Conservation (phyloP, 1,140 invertebrate genomes). For the Drosophila kurseongensis region DNA sequence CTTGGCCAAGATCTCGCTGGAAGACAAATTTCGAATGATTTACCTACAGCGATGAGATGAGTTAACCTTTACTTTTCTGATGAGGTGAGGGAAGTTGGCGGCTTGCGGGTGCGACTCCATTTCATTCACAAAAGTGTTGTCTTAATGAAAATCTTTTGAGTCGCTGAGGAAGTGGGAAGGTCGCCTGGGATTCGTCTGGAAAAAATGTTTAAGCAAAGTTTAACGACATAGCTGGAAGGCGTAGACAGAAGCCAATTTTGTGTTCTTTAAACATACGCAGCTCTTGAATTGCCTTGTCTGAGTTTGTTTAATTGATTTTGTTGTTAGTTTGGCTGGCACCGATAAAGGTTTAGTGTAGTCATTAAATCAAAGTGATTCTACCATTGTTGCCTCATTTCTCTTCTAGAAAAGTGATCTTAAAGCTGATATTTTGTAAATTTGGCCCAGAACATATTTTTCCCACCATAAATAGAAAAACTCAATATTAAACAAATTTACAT, state of each 20-base stretch:
- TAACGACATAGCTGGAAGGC: constrained; percentile 44
- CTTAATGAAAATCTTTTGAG: constrained; percentile 58
- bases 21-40: constrained; percentile 65
- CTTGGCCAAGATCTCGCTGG: constrained; percentile 52
- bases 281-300: constrained; percentile 2
- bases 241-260: constrained; percentile 13
- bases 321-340: constrained; percentile 40
- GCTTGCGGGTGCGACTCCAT: constrained; percentile 35
- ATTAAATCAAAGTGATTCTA: constrained; percentile 39
- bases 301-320: constrained; percentile 63
- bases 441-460: not conserved
- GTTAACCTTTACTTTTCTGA: constrained; percentile 16
- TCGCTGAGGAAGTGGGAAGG: constrained; percentile 40
- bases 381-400: constrained; percentile 8
- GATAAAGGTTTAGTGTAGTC: constrained; percentile 47
- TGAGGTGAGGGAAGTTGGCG: constrained; percentile 21
- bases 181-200: constrained; percentile 31
- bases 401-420: not conserved
- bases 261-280: constrained; percentile 15
- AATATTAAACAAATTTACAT: not conserved
- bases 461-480: not conserved
- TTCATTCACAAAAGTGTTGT: constrained; percentile 59
- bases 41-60: constrained; percentile 56
- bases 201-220: constrained; percentile 24
- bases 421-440: too few relatives aligned